Conservation (phyloP, 92 coral and sea anemone genomes). For the Porites divaricata region DNA sequence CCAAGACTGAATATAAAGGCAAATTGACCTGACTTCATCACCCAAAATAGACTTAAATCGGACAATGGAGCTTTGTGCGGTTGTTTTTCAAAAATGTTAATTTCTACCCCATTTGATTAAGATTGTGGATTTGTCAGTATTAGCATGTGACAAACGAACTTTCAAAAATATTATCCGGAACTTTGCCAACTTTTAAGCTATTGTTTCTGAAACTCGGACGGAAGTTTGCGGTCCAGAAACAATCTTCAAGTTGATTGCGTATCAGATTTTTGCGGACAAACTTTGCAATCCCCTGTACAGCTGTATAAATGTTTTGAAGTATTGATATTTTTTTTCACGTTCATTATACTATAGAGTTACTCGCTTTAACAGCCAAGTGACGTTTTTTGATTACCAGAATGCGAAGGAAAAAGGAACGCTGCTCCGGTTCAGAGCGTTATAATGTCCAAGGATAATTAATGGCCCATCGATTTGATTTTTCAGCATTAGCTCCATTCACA, state of each 20-base stretch:
- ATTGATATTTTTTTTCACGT: neutral
- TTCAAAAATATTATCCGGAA: conserved; percentile 19
- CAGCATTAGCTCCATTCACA: neutral
- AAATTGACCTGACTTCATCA: conserved; percentile 23
- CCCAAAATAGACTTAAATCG: conserved; percentile 17
- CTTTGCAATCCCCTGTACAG: conserved; percentile 12
- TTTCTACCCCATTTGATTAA: conserved; percentile 22
- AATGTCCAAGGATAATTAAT: conserved; percentile 14
- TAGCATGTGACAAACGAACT: conserved; percentile 4
- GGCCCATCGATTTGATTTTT: conserved; percentile 3
- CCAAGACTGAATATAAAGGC: conserved; percentile 8
- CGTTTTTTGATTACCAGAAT: neutral
- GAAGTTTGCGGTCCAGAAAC: conserved; percentile 21
- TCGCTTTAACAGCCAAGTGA: neutral
- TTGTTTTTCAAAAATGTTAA: conserved; percentile 44
- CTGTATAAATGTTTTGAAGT: neutral
- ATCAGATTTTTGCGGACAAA: conserved; percentile 17
- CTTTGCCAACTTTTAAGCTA: conserved; percentile 37
- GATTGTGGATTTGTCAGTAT: conserved; percentile 22
- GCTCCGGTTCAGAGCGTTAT: neutral
- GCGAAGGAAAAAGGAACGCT: neutral
- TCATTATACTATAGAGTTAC: neutral
- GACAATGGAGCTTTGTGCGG: conserved; percentile 43
- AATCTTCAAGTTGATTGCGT: conserved; percentile 23
- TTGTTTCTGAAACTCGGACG: conserved; percentile 23